These are phyloP conservation scores for Aselliscus stoliczkanus DNA, from an alignment of 2,797 vertebrate genomes.

Conservation along the genomic window DNA sequence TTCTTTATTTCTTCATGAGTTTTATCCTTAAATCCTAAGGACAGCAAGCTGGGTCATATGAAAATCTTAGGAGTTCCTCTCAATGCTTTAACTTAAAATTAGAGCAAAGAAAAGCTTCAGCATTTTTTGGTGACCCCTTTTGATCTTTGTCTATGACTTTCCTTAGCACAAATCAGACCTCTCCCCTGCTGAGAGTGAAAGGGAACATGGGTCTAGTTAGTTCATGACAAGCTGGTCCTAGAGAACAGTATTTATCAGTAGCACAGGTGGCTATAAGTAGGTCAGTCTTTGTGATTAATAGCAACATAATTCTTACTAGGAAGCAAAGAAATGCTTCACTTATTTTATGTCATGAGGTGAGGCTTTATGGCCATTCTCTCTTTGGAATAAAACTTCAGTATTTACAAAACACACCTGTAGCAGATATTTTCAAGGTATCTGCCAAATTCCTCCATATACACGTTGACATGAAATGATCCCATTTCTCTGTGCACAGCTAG, in stretches of 20 bases:
- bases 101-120: neutral
- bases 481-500: neutral
- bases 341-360: neutral
- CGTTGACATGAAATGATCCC: neutral
- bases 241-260: neutral
- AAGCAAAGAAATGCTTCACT: constrained; percentile 9
- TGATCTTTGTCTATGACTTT: neutral
- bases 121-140: neutral
- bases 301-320: neutral
- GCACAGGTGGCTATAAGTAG: neutral
- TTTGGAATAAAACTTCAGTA: constrained; percentile 4
- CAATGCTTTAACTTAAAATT: neutral
- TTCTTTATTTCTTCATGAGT: neutral
- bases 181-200: neutral
- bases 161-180: neutral
- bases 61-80: neutral
- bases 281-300: constrained; percentile 13
- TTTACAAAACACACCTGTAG: neutral
- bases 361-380: neutral
- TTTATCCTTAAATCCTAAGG: neutral
- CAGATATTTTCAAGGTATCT: neutral
- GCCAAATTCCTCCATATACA: neutral
- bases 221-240: neutral
- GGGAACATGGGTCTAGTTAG: neutral
- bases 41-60: neutral